phyloP scores from a whole-genome alignment of 1,140 invertebrate species.

The fruit fly (Drosophila melanogaster) region DNA sequence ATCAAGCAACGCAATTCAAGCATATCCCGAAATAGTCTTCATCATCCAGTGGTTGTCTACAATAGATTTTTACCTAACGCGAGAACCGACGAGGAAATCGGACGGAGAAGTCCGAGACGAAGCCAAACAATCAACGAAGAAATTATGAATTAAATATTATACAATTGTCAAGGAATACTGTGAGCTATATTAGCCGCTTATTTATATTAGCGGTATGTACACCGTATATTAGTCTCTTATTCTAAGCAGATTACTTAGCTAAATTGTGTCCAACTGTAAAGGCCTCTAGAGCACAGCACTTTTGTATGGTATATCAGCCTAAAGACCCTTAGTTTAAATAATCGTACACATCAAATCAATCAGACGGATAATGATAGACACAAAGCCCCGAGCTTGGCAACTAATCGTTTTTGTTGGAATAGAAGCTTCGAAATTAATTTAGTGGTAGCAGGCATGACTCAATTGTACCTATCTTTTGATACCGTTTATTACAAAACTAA shows the following conservation, averaged over 20 bases:
- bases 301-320: constrained; percentile 46
- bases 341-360: constrained; percentile 19
- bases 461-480: constrained; percentile 83
- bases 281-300: constrained; percentile 38
- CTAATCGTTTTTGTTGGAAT: constrained; percentile 47
- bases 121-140: constrained; percentile 80
- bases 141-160: constrained; percentile 54
- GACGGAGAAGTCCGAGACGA: constrained; percentile 13
- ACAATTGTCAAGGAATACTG: constrained; percentile 56
- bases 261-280: constrained; percentile 74
- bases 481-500: constrained; percentile 83
- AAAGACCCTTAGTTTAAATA: constrained; percentile 62
- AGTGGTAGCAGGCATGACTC: constrained; percentile 73
- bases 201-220: constrained; percentile 39
- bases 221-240: constrained; percentile 49
- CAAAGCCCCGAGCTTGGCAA: constrained; percentile 25
- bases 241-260: constrained; percentile 62
- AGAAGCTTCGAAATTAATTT: constrained; percentile 62
- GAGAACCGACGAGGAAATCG: constrained; percentile 2
- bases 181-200: constrained; percentile 78
- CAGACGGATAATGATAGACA: constrained; percentile 8
- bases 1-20: constrained; percentile 73
- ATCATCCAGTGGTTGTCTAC: constrained; percentile 77
- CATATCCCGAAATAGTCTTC: constrained; percentile 82
- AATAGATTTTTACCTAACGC: constrained; percentile 39